A percentile compares a stretch with the other conserved stretches of the same genome.
These are phyloP conservation scores for Labeo catla DNA, from an alignment of 2,113 vertebrate species.

Conservation along the genomic window DNA sequence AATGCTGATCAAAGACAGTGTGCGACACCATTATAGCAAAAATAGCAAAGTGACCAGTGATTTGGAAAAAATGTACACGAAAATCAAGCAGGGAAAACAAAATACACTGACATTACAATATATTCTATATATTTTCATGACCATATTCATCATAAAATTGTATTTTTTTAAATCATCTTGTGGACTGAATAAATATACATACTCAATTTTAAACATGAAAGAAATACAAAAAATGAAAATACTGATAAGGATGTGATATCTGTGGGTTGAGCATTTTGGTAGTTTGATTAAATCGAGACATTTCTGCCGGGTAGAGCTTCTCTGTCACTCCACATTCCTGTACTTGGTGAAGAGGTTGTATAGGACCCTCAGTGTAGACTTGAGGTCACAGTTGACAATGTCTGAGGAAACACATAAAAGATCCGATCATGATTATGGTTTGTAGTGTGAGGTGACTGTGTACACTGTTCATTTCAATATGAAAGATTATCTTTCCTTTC, in stretches of 20 bases:
- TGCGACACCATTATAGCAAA: not conserved
- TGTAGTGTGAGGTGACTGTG: not conserved
- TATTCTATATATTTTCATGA: not conserved
- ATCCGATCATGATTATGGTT: constrained; percentile 5
- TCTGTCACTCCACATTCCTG: constrained; percentile 79
- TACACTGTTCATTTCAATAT: not conserved
- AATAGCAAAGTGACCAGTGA: not conserved
- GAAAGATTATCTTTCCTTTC: not conserved
- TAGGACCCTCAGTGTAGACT: constrained; percentile 85
- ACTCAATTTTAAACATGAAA: not conserved
- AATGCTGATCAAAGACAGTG: too few species aligned
- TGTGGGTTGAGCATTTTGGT: not conserved
- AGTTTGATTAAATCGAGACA: not conserved
- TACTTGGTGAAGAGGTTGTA: constrained; percentile 91
- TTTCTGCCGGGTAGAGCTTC: not conserved
- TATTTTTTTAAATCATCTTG: not conserved
- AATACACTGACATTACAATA: not conserved
- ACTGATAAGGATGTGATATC: constrained; percentile 32
- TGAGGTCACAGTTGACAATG: constrained; percentile 90
- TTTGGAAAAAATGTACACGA: not conserved
- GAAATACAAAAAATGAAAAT: constrained; percentile 30
- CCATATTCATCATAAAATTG: not conserved
- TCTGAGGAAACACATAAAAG: constrained; percentile 68
- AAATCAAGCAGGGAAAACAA: not conserved
- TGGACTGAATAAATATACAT: constrained; percentile 13